Base-by-base conservation (phyloP, 92 coral and sea anemone genomes). In the Porites rus region DNA sequence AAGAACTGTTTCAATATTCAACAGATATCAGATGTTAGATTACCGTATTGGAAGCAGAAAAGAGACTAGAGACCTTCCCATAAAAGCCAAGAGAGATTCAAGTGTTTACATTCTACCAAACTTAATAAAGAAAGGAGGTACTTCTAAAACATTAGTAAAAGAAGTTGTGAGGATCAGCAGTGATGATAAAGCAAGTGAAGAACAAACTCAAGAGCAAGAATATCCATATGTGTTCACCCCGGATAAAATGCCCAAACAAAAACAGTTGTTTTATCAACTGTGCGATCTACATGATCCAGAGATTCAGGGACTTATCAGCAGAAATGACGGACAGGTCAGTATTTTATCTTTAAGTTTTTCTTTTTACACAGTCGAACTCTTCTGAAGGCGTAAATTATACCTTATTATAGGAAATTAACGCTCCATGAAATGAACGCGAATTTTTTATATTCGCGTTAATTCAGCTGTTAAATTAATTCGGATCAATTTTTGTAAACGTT, bases 201-300 rank as follows among this genome's bases (percentile, higher is more conserved):
- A 81, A 17, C 82, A 70, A 43, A 78, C 65, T 63, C 85, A 69
- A 7, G 95, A 82, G 51, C 93, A 83, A 43, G 94, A 92, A 75
- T 62, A 95, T 58, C 98, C 98, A 2, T 97, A 97, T 38, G 99
- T 95, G 16, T 97, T 95, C 70, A 88, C 94, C 20, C 92, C 99
- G 10, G 92, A 90, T 84, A 91, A 91, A 87, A 88, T 93, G 73
- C 99, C 99, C 0, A 65, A 71, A 53, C 88, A 94, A 38, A 90
- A 93, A 85, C 94, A 95, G 59, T 76, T 97, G 72, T 91, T 97
- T 76, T 97, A 95, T 87, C 99, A 97, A 80, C 59, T 95, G 46
- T 97, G 99, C 74, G 99, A 97, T 81, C 72, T 97, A 11, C 99
- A 93, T 63, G 92, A 94, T 61, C 88, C 97, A 0, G 98, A 97